phyloP scores from a whole-genome alignment of 2,888 invertebrate species.

The Palloptera scutellata region DNA sequence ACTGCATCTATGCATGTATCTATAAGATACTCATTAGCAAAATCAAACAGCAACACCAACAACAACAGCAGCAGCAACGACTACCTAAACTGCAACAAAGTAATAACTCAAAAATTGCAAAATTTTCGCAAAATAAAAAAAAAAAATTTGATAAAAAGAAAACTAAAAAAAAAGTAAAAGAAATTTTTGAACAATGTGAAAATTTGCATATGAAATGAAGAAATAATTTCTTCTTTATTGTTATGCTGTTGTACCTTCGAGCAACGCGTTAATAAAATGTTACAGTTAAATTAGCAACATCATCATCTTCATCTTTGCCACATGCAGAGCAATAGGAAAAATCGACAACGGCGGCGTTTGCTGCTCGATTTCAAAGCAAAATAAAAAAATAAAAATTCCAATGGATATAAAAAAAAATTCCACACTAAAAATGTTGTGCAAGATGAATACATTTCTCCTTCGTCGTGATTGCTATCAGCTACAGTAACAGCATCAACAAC shows the following conservation, averaged over 20 bases:
- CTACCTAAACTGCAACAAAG: constrained; percentile 8
- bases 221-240: constrained; percentile 4
- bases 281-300: constrained; percentile 37
- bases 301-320: background rate
- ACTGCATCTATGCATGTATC: background rate
- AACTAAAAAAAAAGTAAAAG: too few species aligned
- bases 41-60: background rate
- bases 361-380: constrained; percentile 7
- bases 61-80: background rate
- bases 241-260: background rate
- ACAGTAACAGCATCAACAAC: constrained; percentile 24
- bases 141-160: background rate
- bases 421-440: constrained; percentile 14
- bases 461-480: constrained; percentile 36
- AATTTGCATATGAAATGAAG: constrained; percentile 14
- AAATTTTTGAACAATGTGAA: background rate
- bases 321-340: constrained; percentile 7
- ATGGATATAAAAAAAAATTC: constrained; percentile 13
- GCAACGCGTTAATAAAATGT: constrained; percentile 32
- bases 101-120: constrained; percentile 13
- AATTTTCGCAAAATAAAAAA: constrained; percentile 15
- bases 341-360: constrained; percentile 24
- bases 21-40: constrained; percentile 1
- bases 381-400: constrained; percentile 20
- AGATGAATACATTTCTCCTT: constrained; percentile 21